Evolutionary conservation across 2,888 invertebrate species (phyloP).

Genomic region (Troglohyphantes excavatus): DNA sequence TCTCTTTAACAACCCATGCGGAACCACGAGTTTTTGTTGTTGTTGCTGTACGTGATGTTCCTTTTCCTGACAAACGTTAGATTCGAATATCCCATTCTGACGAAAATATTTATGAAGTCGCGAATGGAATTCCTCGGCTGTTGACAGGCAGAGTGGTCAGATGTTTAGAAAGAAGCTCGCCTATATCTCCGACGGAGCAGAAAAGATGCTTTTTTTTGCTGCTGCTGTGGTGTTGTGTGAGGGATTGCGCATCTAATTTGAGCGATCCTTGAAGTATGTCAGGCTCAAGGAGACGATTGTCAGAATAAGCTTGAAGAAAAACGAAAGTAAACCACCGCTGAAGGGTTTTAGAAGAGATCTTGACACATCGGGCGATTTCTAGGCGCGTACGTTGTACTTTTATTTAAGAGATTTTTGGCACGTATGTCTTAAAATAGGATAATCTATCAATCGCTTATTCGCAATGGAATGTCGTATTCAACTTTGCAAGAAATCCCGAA

Average conservation of each 20-base stretch:
- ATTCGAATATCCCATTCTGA: too few species aligned
- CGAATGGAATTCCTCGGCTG: neutral
- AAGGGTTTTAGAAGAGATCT: conserved; percentile 10
- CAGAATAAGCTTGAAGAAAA: neutral
- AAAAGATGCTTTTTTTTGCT: neutral
- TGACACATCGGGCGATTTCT: neutral
- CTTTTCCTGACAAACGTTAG: too few species aligned
- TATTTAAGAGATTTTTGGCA: too few species aligned
- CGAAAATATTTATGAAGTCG: too few species aligned
- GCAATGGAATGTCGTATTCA: too few species aligned
- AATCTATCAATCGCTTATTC: too few species aligned
- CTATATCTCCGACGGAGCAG: conserved; percentile 26
- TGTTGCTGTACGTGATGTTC: neutral
- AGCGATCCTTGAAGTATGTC: neutral
- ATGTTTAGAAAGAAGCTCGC: neutral
- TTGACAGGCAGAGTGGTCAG: conserved; percentile 26
- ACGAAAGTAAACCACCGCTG: conserved; percentile 6
- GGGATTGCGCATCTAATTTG: neutral
- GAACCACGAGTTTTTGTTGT: neutral
- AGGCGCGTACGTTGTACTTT: neutral
- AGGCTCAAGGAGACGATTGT: neutral
- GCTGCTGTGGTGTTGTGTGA: neutral
- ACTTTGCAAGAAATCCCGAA: too few species aligned
- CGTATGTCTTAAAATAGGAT: too few species aligned
- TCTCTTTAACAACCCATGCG: conserved; percentile 23